Evolutionary conservation across 2,888 invertebrate genomes (phyloP).

Genomic region (Notodonta dromedarius): DNA sequence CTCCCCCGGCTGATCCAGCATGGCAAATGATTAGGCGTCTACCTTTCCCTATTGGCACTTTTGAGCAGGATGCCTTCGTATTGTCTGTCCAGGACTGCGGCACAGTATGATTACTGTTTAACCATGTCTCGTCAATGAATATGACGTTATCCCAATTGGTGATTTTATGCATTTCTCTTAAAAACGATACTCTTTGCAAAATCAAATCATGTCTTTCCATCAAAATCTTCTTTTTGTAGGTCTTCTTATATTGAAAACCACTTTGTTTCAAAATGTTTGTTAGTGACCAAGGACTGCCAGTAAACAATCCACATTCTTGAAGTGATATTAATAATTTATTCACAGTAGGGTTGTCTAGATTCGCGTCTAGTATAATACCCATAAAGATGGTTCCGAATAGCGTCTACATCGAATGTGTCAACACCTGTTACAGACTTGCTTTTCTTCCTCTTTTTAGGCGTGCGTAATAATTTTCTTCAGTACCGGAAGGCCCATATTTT

Average conservation of each 20-base stretch:
- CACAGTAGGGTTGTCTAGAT: constrained; percentile 11
- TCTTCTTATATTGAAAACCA: constrained; percentile 8
- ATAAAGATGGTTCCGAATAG: constrained; percentile 6
- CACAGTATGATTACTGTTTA: constrained; percentile 19
- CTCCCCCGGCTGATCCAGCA: constrained; percentile 5
- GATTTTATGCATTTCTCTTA: constrained; percentile 6
- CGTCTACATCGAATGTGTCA: constrained; percentile 7
- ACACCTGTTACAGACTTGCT: constrained; percentile 5
- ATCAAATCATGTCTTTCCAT: constrained; percentile 4
- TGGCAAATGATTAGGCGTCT: constrained; percentile 13
- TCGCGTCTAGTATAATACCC: constrained; percentile 12
- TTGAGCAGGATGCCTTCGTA: constrained; percentile 8
- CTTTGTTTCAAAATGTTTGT: constrained; percentile 7
- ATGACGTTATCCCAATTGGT: constrained; percentile 18
- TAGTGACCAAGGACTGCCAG: constrained; percentile 1
- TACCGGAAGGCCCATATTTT: constrained; percentile 9
- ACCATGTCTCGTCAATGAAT: constrained; percentile 28
- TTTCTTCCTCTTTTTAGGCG: neutral
- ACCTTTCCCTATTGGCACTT: constrained; percentile 14
- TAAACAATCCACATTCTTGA: constrained; percentile 5
- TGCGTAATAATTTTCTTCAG: constrained; percentile 4
- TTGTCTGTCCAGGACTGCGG: constrained; percentile 8
- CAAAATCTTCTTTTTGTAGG: constrained; percentile 8
- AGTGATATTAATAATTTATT: neutral
- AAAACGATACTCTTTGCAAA: constrained; percentile 5